Percentiles rank a stretch among this genome's conserved stretches.
Evolutionary conservation across 2,888 invertebrate species (phyloP).

Genomic region (Acheta domesticus): DNA sequence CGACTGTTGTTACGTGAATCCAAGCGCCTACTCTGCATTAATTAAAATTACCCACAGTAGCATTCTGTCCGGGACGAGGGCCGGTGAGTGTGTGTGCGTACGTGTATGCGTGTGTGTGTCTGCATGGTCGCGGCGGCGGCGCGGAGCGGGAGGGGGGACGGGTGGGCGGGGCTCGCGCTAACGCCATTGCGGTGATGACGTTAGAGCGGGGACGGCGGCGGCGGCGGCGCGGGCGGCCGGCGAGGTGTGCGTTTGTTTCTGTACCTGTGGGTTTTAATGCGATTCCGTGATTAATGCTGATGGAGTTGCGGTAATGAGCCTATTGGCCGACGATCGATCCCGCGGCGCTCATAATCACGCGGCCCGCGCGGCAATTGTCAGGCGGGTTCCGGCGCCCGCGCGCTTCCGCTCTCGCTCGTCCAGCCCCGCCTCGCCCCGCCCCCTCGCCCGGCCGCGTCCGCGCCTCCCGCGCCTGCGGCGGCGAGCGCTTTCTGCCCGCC

Average conservation of each 20-base stretch:
- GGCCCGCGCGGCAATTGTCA: background rate
- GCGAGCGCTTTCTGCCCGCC: too few species aligned
- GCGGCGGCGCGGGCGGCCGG: background rate
- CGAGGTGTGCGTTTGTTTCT: conserved; percentile 18
- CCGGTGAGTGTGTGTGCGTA: too few species aligned
- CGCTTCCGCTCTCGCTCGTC: background rate
- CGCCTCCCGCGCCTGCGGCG: too few species aligned
- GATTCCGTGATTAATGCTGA: conserved; percentile 18
- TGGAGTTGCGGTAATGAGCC: conserved; percentile 18
- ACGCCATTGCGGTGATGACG: conserved; percentile 5
- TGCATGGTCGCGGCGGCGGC: too few species aligned
- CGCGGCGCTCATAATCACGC: conserved; percentile 5
- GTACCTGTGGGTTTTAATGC: conserved; percentile 9
- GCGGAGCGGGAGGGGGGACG: background rate
- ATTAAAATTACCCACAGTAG: too few species aligned
- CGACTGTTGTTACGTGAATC: too few species aligned
- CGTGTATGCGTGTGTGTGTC: too few species aligned
- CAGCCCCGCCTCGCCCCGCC: background rate
- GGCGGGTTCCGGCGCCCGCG: background rate
- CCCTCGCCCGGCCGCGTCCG: too few species aligned
- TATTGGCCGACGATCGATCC: conserved; percentile 3
- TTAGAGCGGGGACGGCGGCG: background rate
- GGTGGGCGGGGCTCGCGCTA: background rate
- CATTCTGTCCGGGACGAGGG: too few species aligned
- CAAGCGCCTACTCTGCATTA: too few species aligned